Base-by-base conservation (phyloP, 1,140 invertebrate species). In the Tribolium castaneum region DNA sequence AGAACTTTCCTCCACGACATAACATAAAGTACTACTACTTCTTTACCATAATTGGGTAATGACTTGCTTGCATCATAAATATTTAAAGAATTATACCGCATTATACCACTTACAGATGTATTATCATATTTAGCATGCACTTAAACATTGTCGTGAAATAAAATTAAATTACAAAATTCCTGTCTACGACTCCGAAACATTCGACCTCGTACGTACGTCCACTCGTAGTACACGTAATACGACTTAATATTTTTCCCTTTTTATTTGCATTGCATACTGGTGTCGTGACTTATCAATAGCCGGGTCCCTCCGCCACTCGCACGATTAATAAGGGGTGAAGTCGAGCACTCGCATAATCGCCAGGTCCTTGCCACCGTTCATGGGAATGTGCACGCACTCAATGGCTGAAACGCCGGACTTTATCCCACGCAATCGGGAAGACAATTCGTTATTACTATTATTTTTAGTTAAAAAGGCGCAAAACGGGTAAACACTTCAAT, bases 381-480 rank as follows among this genome's bases (percentile, higher is more conserved):
- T 72, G 70, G 50, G 70, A 72, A 72, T 72, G 70, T 72, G 70
- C 70, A 72, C 70, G 70, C 70, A 72, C 70, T 62, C 56, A 62
- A 62, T 62, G 56, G 56, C 22, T 72, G 70, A 72, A 72, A 72
- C 70, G 50, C 45, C 39, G 39, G 70, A 30, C 70, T 72, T 72
- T 72, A 72, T 72, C 70, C 70, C 70, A 72, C 70, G 70, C 70
- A 72, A 72, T 72, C 70, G 70, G 35, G 35, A 71, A 71, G 14
- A 72, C 70, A 72, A 72, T 72, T 45, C 70, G 70, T 72, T 72
- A 72, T 72, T 72, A 72, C 50, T 30, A 52, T 49, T 72, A 72
- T 72, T 49, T 72, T 72, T 72, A 16, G 70, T 50, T 50, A 50
- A 72, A 72, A 72, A 50, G 70, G 70, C 39, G 50, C 70, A 72